These are phyloP conservation scores for Mus pahari DNA, from an alignment of 2,113 vertebrate genomes.

Conservation along the genomic window DNA sequence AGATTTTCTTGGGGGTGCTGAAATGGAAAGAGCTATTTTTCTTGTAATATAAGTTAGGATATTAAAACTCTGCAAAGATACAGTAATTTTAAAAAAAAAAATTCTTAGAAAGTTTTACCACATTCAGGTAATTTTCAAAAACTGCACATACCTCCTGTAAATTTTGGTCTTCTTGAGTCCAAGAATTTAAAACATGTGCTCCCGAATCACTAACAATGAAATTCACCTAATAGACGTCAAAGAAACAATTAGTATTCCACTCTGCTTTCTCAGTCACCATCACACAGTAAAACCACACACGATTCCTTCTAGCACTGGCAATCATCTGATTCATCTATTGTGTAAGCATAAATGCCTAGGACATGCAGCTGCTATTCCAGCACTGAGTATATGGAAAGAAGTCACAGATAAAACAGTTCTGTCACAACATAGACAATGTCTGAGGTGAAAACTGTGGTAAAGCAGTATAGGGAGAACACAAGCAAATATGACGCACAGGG, in stretches of 20 bases:
- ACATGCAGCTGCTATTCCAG: not conserved
- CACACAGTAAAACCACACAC: not conserved
- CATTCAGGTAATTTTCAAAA: slow-evolving; percentile 61
- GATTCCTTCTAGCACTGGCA: not conserved
- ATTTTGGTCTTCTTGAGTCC: slow-evolving; percentile 97
- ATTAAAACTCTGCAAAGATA: slow-evolving; percentile 56
- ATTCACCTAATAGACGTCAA: slow-evolving; percentile 90
- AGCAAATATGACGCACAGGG: slow-evolving; percentile 16
- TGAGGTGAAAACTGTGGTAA: not conserved
- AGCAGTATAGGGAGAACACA: not conserved
- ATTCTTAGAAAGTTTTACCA: slow-evolving; percentile 30
- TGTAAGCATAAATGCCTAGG: not conserved
- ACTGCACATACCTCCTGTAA: slow-evolving; percentile 93
- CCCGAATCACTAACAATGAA: slow-evolving; percentile 99
- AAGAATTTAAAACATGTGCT: slow-evolving; percentile 96
- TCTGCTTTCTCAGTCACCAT: not conserved
- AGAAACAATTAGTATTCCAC: slow-evolving; percentile 61
- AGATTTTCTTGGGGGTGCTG: slow-evolving; percentile 13
- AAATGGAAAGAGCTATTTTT: slow-evolving; percentile 2
- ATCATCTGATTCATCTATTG: not conserved
- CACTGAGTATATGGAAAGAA: not conserved
- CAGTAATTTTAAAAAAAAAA: not conserved
- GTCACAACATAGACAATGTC: not conserved
- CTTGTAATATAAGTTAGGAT: slow-evolving; percentile 2
- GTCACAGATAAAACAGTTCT: not conserved